A percentile compares a stretch with the other conserved stretches of the same genome.
Evolutionary conservation across 2,113 vertebrate species (phyloP).

Genomic region (Sitta europaea): DNA sequence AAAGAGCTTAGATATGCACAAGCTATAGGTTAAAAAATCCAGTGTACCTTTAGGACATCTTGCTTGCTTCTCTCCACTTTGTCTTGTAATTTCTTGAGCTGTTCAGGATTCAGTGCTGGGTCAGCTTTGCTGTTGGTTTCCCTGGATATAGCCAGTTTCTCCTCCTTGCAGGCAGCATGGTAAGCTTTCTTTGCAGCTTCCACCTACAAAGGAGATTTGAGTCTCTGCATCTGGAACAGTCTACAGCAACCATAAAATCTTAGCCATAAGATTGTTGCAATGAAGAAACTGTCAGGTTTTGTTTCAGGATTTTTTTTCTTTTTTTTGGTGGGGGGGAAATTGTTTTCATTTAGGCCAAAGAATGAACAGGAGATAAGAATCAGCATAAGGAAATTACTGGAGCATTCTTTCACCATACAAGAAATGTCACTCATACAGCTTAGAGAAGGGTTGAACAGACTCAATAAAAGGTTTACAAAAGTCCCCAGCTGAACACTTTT

Average conservation of each 20-base stretch:
- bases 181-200: conserved; percentile 90
- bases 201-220: conserved; percentile 71
- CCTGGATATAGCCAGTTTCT: conserved; percentile 89
- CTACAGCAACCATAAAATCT: background rate
- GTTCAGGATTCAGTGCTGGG: conserved; percentile 87
- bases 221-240: background rate
- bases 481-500: background rate
- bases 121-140: conserved; percentile 92
- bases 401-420: background rate
- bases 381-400: background rate
- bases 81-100: conserved; percentile 95
- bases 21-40: background rate
- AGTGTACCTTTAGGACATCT: conserved; percentile 89
- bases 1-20: background rate
- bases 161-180: conserved; percentile 93
- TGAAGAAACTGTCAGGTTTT: background rate
- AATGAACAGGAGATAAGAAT: background rate
- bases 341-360: background rate
- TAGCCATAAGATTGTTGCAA: background rate
- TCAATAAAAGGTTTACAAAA: background rate
- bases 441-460: background rate
- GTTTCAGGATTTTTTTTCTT: background rate
- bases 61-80: conserved; percentile 97
- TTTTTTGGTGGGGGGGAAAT: background rate
- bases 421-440: background rate